phyloP scores from a whole-genome alignment of 2,888 invertebrate genomes.

The Ophion obscuratus region DNA sequence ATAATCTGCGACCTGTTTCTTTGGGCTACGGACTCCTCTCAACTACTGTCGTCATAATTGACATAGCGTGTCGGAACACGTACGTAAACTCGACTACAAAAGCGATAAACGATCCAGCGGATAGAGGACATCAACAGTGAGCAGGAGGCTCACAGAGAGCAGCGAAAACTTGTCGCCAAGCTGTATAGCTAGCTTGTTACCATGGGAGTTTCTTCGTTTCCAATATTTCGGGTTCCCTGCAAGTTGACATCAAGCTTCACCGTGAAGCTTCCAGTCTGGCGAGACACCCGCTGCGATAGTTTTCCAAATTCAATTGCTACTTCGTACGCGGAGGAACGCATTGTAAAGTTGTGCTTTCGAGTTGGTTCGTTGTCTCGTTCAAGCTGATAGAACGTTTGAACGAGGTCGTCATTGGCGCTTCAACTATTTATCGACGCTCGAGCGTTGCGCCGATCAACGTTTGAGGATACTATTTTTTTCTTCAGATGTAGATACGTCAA shows the following conservation, averaged over 20 bases:
- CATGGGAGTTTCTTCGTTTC: constrained; percentile 14
- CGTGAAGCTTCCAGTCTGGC: constrained; percentile 9
- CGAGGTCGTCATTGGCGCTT: background rate
- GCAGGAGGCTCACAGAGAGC: constrained; percentile 44
- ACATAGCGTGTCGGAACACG: background rate
- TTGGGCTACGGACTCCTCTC: background rate
- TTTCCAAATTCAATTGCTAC: constrained; percentile 47
- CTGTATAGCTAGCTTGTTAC: constrained; percentile 32
- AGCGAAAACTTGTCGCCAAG: constrained; percentile 43
- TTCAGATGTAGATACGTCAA: background rate
- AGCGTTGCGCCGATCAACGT: background rate
- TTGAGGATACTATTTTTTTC: background rate
- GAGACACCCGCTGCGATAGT: constrained; percentile 25
- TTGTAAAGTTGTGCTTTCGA: background rate
- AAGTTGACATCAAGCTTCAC: constrained; percentile 26
- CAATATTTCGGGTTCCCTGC: constrained; percentile 21
- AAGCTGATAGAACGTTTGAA: background rate
- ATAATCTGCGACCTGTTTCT: background rate
- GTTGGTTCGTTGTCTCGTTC: constrained; percentile 7
- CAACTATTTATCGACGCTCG: background rate
- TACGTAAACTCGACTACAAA: background rate
- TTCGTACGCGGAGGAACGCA: background rate
- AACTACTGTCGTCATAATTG: background rate
- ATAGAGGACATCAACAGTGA: constrained; percentile 25
- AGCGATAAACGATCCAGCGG: background rate